Conservation (phyloP, 1,140 invertebrate genomes). For the Nebria ingens region DNA sequence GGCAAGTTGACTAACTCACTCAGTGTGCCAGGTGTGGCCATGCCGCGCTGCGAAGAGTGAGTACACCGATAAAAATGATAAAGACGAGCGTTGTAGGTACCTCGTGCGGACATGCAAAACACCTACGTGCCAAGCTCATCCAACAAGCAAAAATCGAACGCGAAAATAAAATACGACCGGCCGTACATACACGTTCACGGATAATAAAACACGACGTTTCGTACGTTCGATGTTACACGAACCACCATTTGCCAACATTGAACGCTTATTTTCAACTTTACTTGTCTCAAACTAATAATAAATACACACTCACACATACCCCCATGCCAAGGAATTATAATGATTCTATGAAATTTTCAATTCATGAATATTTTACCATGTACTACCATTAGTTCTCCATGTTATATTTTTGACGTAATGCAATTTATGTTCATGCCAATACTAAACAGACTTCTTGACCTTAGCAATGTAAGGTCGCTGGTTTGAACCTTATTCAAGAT, state of each 20-base stretch:
- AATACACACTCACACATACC: too few relatives aligned
- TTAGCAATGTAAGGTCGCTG: too few relatives aligned
- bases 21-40: neutral
- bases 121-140: neutral
- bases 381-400: too few relatives aligned
- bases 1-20: neutral
- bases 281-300: neutral
- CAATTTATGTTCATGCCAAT: too few relatives aligned
- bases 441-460: too few relatives aligned
- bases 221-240: neutral
- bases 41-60: neutral
- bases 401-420: too few relatives aligned
- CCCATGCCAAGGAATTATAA: too few relatives aligned
- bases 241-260: neutral
- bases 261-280: neutral
- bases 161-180: neutral
- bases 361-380: too few relatives aligned
- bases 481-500: too few relatives aligned
- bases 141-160: neutral
- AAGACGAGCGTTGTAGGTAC: neutral
- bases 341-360: too few relatives aligned
- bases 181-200: neutral
- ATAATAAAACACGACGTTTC: neutral
- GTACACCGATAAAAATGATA: neutral
- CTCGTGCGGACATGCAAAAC: neutral